Percentiles rank a stretch among this genome's conserved stretches.
Conservation (phyloP, 2,797 vertebrate genomes). For the Coregonus ussuriensis region DNA sequence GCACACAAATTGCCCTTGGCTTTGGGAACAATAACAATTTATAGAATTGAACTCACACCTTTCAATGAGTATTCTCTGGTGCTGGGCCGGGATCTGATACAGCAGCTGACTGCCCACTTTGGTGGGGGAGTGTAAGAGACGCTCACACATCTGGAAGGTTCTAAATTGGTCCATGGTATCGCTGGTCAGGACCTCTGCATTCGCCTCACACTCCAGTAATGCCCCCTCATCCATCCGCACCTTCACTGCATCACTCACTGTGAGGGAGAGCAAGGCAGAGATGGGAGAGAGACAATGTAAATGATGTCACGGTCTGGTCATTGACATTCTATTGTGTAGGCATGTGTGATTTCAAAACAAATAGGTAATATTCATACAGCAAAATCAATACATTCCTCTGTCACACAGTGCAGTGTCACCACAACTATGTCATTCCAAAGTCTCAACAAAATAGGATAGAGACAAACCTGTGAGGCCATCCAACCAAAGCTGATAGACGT, state of each 20-base stretch:
- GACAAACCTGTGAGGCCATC: conserved; percentile 74
- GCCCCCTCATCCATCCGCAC: conserved; percentile 65
- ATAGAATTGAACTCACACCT: conserved; percentile 54
- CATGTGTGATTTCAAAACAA: not conserved
- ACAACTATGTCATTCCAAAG: not conserved
- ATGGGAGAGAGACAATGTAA: not conserved
- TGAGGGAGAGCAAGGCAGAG: conserved; percentile 7
- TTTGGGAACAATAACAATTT: not conserved
- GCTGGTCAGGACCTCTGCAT: conserved; percentile 70
- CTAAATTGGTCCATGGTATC: conserved; percentile 82
- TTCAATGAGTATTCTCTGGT: conserved; percentile 74
- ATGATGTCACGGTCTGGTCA: not conserved
- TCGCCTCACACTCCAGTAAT: conserved; percentile 69
- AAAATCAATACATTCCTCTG: not conserved
- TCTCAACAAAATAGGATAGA: not conserved
- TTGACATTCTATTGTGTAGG: not conserved
- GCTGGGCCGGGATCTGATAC: conserved; percentile 74
- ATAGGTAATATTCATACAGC: not conserved
- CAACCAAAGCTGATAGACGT: conserved; percentile 79
- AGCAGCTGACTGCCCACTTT: conserved; percentile 79
- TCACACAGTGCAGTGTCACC: not conserved
- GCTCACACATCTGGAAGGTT: conserved; percentile 79
- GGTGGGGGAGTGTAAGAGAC: conserved; percentile 70
- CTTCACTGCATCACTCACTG: conserved; percentile 66
- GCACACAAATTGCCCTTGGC: too few relatives aligned